Evolutionary conservation across 2,797 vertebrate species (phyloP).

Genomic region (Danio aesculapii): DNA sequence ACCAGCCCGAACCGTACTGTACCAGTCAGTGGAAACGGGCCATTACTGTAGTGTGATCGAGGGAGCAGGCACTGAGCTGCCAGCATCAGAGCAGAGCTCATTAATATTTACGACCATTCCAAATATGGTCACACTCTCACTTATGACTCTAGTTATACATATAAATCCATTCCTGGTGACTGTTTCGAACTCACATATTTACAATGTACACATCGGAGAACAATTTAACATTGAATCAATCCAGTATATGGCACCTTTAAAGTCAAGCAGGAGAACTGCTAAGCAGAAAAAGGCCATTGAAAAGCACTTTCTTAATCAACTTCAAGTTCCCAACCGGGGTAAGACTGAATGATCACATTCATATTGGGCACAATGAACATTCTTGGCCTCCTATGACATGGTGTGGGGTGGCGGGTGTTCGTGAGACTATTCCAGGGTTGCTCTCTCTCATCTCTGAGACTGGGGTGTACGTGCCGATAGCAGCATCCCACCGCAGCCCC

Average conservation of each 20-base stretch:
- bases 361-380: constrained; percentile 73
- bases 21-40: too few species aligned
- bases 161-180: too few species aligned
- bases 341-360: constrained; percentile 76
- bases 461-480: constrained; percentile 74
- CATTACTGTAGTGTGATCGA: too few species aligned
- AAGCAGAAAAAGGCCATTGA: constrained; percentile 50
- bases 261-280: constrained; percentile 36
- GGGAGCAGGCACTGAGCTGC: too few species aligned
- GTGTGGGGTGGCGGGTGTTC: constrained; percentile 58
- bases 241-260: constrained; percentile 21
- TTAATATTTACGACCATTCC: too few species aligned
- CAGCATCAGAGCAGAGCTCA: too few species aligned
- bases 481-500: constrained; percentile 63
- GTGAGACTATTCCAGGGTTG: constrained; percentile 61
- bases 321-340: constrained; percentile 59
- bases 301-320: constrained; percentile 61
- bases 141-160: too few species aligned
- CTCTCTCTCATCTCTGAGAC: constrained; percentile 48
- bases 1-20: too few species aligned
- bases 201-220: too few species aligned
- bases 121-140: too few species aligned
- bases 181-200: too few species aligned
- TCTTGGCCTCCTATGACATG: constrained; percentile 66
- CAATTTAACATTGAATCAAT: too few species aligned